Evolutionary conservation across 53 echinoderm and acorn worm species (phyloP), one percentile per base, ranked within the genome.

Genomic region (Mesocentrotus franciscanus): DNA sequence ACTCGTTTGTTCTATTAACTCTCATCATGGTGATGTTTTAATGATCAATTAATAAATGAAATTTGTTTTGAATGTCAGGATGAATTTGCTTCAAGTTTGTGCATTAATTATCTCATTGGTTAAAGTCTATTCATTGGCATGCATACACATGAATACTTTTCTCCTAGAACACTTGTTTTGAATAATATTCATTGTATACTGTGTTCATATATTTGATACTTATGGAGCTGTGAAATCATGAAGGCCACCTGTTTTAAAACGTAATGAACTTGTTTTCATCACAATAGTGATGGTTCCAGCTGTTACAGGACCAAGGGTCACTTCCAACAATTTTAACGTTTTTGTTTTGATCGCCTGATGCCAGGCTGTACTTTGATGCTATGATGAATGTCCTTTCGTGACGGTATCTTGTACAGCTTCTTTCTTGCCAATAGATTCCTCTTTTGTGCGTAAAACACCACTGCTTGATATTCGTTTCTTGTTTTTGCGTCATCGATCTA

Each of bases 251-350:
- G 92, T 92, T 92, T 27, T 27, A 10, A 26, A 33, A 26, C 16
- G 49, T 92, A 92, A 92, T 92, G 70, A 92, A 92, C 72, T 75
- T 92, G 92, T 92, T 92, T 92, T 92, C 75, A 56, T 71, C 75
- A 26, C 39, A 92, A 49, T 56, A 36, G 16, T 92, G 92, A 92
- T 56, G 75, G 68, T 92, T 74, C 92, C 92, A 92, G 92, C 75
- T 92, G 92, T 74, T 74, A 22, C 75, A n/a, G 72, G 49, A 42
- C 15, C 76, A 92, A 75, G 56, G 92, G 92, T 92, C 92, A 92
- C 9, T n/a, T 34, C 71, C 17, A 20, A 6, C 4, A 62, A 22
- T 91, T 70, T 91, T 70, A 35, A 66, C 22, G 64, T 66, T 64
- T 62, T 70, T 91, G 91, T 66, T 91, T 91, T 66, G 64, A 66